Base-by-base conservation (phyloP, 2,797 vertebrate species). In the Mastacembelus armatus region DNA sequence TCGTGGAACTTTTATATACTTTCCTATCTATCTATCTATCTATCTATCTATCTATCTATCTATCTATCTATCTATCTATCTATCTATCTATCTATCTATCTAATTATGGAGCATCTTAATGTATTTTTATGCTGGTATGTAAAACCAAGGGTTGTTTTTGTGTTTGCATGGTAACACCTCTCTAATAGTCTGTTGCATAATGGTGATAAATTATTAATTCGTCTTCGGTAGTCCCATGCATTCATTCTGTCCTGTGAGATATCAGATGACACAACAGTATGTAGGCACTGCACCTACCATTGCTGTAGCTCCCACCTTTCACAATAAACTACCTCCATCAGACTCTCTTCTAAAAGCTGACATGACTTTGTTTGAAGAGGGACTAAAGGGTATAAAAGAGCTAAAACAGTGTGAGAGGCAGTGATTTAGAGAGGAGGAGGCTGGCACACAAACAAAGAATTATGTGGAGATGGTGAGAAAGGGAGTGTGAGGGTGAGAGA, bases 241-340 rank as follows among this genome's bases (percentile, higher is more conserved):
- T 74, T 69, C 35, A 12, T 81, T 78, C 77, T 84, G 84, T 81
- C 29, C 66, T 43, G 3, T 36, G 71, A 78, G 77, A 85, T 33
- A 16, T 90, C 80, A 50, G 74, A 63, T 90, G 78, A 84, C 85
- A 78, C 80, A 39, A 18, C 84, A 81, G 83, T 80, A 78, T 44
- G 80, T 16, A 54, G 73, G 52, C 63, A 12, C 52, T 7, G 56
- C 63, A 33, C 63, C 32, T 15, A 7, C 38, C 22, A n/a, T 18
- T 0, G 38, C 15, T 16, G 10, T 38, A 38, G 26, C 40, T 18
- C 18, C 15, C n/a, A 43, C 40, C 26, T 48, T 36, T 43, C 59
- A 56, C 3, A 1, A 52, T 35, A 36, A 52, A 45, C 55, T 35
- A 26, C 22, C n/a, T n/a, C n/a, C n/a, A n/a, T n/a, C n/a, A n/a